Conservation (phyloP, 2,888 invertebrate genomes). For the Latrodectus hesperus region DNA sequence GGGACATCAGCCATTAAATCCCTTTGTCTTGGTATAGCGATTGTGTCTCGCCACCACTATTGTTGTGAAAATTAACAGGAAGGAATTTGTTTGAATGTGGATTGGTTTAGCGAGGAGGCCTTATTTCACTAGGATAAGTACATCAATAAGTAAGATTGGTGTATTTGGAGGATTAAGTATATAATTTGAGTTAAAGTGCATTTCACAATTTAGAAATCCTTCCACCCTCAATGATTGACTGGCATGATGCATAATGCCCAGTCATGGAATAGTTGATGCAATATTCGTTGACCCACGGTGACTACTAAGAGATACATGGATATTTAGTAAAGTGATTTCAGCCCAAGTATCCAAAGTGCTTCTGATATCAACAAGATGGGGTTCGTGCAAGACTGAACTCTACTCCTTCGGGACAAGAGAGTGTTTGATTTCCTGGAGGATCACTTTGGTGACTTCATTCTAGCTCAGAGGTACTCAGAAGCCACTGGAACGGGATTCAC, state of each 20-base stretch:
- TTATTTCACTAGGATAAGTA: not conserved
- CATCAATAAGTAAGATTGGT: constrained; percentile 6
- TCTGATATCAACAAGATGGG: not conserved
- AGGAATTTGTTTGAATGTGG: not conserved
- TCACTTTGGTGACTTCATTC: not conserved
- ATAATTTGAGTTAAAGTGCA: not conserved
- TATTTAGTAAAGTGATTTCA: not conserved
- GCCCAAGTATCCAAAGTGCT: not conserved
- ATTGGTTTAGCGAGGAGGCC: not conserved
- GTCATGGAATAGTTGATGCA: too few relatives aligned
- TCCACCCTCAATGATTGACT: not conserved
- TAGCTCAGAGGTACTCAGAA: not conserved
- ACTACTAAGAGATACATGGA: not conserved
- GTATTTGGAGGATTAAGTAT: not conserved
- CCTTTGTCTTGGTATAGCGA: not conserved
- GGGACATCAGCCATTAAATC: too few relatives aligned
- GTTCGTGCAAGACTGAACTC: not conserved
- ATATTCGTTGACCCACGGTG: too few relatives aligned
- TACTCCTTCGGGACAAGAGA: too few relatives aligned
- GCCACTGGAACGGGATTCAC: constrained; percentile 2
- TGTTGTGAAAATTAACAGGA: not conserved
- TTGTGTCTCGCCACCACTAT: constrained; percentile 1
- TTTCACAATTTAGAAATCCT: not conserved
- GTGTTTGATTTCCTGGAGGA: not conserved
- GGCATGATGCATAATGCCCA: not conserved